These are phyloP conservation scores for Hemichromis elongatus DNA, from an alignment of 2,113 vertebrate species.

Conservation along the genomic window DNA sequence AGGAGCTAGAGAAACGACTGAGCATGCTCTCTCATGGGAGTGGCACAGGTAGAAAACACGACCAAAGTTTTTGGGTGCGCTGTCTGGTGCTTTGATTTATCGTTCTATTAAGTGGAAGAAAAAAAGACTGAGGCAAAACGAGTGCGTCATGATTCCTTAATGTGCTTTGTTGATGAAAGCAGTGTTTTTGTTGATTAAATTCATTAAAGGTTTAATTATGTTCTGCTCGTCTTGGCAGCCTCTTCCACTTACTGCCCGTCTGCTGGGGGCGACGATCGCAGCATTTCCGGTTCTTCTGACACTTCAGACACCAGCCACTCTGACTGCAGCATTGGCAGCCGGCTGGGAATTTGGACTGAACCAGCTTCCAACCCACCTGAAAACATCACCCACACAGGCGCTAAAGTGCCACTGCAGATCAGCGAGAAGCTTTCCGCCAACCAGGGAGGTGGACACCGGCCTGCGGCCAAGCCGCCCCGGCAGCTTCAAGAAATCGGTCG, in stretches of 20 bases:
- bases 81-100: not conserved
- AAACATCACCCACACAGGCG: conserved; percentile 28
- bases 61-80: not conserved
- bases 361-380: conserved; percentile 70
- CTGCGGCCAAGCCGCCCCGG: conserved; percentile 64
- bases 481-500: conserved; percentile 91
- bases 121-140: not conserved
- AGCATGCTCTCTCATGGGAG: conserved; percentile 85
- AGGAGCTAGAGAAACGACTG: conserved; percentile 89
- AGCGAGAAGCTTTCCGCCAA: conserved; percentile 72
- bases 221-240: conserved; percentile 13
- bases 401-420: conserved; percentile 64
- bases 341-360: conserved; percentile 82
- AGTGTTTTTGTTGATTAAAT: not conserved
- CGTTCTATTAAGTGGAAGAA: not conserved
- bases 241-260: conserved; percentile 60
- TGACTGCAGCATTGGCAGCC: conserved; percentile 82
- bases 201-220: not conserved
- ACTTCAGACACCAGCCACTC: conserved; percentile 89
- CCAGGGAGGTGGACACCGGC: conserved; percentile 50
- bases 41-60: conserved; percentile 77
- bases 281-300: conserved; percentile 87
- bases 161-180: not conserved
- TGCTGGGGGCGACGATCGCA: conserved; percentile 78
- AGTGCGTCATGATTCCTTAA: not conserved